phyloP scores from a whole-genome alignment of 2,113 vertebrate species.

The Oncorhynchus mykiss region DNA sequence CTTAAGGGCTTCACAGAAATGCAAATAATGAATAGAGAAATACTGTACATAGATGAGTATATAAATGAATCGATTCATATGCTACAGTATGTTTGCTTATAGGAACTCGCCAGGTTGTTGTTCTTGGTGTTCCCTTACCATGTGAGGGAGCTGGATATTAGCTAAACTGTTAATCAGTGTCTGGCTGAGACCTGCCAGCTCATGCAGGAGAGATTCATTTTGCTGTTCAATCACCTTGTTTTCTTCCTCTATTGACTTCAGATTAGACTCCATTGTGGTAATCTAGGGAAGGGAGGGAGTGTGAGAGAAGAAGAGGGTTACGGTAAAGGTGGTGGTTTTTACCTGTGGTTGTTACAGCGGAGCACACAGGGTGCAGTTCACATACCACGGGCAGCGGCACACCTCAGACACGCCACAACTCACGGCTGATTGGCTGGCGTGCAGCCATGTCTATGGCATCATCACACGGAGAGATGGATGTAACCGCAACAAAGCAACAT shows the following conservation, averaged over 20 bases:
- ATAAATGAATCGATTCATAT: conserved; percentile 17
- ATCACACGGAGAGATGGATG: too few relatives aligned
- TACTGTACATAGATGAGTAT: conserved; percentile 20
- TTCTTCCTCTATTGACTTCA: conserved; percentile 99
- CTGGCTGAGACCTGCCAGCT: conserved; percentile 97
- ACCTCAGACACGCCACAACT: too few relatives aligned
- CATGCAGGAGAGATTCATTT: conserved; percentile 98
- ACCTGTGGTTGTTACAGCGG: not conserved
- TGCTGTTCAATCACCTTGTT: conserved; percentile 99
- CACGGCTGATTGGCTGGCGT: too few relatives aligned
- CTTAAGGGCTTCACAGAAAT: not conserved
- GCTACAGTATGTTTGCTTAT: conserved; percentile 43
- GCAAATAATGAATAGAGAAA: conserved; percentile 23
- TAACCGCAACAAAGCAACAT: too few relatives aligned
- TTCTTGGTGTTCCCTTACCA: conserved; percentile 91
- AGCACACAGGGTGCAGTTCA: conserved; percentile 1
- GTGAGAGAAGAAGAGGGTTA: conserved; percentile 27
- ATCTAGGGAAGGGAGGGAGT: conserved; percentile 78
- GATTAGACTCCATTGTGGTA: conserved; percentile 98
- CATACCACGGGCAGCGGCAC: not conserved
- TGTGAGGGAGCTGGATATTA: conserved; percentile 98
- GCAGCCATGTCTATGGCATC: too few relatives aligned
- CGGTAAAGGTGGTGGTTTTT: not conserved
- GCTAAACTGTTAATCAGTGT: conserved; percentile 98
- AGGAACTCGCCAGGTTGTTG: conserved; percentile 73